phyloP scores from a whole-genome alignment of 1,140 invertebrate genomes.

The Drosophila sproati region DNA sequence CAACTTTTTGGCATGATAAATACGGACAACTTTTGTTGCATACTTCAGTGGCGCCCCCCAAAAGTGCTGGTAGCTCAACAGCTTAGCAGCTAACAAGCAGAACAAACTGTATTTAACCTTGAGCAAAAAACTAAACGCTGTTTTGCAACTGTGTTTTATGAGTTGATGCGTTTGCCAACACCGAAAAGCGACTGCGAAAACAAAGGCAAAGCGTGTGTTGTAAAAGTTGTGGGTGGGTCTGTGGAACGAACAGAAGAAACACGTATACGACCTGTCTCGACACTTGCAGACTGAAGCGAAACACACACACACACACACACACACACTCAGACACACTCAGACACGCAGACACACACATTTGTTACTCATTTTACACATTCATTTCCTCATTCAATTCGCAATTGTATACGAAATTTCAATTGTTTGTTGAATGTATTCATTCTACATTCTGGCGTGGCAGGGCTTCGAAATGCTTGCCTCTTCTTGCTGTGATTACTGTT shows the following conservation, averaged over 20 bases:
- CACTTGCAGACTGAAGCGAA: slow-evolving; percentile 64
- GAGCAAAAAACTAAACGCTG: slow-evolving; percentile 62
- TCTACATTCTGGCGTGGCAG: slow-evolving; percentile 44
- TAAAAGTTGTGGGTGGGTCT: slow-evolving; percentile 11
- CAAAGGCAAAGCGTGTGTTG: slow-evolving; percentile 15
- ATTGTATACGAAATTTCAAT: slow-evolving; percentile 83
- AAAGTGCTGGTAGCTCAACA: not conserved
- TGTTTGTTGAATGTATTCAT: slow-evolving; percentile 82
- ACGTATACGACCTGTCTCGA: slow-evolving; percentile 81
- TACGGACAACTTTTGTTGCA: slow-evolving; percentile 51
- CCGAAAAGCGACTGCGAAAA: slow-evolving; percentile 42
- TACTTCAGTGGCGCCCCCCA: slow-evolving; percentile 43
- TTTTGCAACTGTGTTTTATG: slow-evolving; percentile 69
- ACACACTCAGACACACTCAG: slow-evolving; percentile 23
- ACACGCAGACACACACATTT: slow-evolving; percentile 28
- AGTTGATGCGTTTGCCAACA: slow-evolving; percentile 72
- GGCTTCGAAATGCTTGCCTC: slow-evolving; percentile 32
- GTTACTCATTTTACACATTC: slow-evolving; percentile 83
- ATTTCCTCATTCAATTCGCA: slow-evolving; percentile 83
- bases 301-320: slow-evolving; percentile 10
- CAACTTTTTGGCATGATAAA: slow-evolving; percentile 12
- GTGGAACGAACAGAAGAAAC: slow-evolving; percentile 58
- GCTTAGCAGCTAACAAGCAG: not conserved
- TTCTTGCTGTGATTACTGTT: slow-evolving; percentile 17
- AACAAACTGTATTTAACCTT: slow-evolving; percentile 26